These are phyloP conservation scores for Serrognathus titanus DNA, from an alignment of 2,888 invertebrate species.

Conservation along the genomic window DNA sequence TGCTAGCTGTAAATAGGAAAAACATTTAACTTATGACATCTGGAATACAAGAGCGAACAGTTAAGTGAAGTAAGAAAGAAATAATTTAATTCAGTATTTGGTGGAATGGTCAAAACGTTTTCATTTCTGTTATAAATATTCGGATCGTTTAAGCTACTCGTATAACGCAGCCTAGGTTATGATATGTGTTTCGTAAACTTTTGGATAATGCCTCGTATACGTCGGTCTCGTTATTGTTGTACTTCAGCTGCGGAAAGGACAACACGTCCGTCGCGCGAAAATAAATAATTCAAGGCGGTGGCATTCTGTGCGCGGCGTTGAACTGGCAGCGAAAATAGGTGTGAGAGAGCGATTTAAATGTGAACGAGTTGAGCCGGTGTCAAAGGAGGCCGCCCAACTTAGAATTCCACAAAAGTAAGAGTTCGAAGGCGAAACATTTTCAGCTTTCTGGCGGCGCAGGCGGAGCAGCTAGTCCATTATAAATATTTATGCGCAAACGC, in stretches of 20 bases:
- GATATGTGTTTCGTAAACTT: no score
- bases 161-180: no score
- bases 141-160: no score
- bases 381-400: slow-evolving; percentile 2
- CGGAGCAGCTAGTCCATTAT: neutral
- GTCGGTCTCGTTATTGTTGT: no score
- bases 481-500: slow-evolving; percentile 1
- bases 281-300: slow-evolving; percentile 1
- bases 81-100: no score
- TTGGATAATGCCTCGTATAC: no score
- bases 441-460: neutral
- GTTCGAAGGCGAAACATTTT: slow-evolving; percentile 3
- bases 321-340: slow-evolving; percentile 1
- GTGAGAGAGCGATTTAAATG: slow-evolving; percentile 3
- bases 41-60: no score
- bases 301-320: neutral
- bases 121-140: no score
- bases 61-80: no score
- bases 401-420: slow-evolving; percentile 3
- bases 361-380: neutral
- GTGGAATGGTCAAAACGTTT: no score
- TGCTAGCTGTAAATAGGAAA: no score
- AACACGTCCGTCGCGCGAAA: neutral
- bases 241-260: neutral
- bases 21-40: no score